phyloP scores from a whole-genome alignment of 2,113 vertebrate species.

The Oostethus manadensis region DNA sequence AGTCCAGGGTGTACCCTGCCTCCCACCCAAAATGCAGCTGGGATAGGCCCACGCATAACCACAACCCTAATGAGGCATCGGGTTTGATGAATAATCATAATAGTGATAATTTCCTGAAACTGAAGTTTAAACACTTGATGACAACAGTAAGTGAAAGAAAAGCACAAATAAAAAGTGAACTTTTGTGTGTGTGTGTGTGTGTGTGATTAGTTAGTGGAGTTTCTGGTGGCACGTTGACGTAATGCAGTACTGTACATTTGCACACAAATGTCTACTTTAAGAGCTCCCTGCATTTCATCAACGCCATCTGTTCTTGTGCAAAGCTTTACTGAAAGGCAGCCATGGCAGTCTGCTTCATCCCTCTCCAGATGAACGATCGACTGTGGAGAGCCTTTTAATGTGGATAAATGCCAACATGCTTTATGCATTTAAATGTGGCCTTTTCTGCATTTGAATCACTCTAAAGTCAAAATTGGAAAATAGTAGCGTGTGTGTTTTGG shows the following conservation, averaged over 20 bases:
- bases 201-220: conserved; percentile 40
- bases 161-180: neutral
- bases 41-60: too few species aligned
- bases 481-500: neutral
- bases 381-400: conserved; percentile 33
- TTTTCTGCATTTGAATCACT: conserved; percentile 7
- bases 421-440: conserved; percentile 10
- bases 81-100: too few species aligned
- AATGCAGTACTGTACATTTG: conserved; percentile 44
- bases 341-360: conserved; percentile 55
- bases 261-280: conserved; percentile 65
- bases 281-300: conserved; percentile 54
- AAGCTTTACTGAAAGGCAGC: conserved; percentile 61
- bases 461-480: conserved; percentile 1
- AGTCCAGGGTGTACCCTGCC: too few species aligned
- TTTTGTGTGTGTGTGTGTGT: neutral
- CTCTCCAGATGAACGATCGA: conserved; percentile 60
- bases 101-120: too few species aligned
- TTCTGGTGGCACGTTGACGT: conserved; percentile 53
- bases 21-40: too few species aligned
- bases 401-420: conserved; percentile 10
- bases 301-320: conserved; percentile 67
- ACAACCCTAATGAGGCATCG: too few species aligned
- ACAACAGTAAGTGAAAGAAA: conserved; percentile 5
- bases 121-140: neutral